These are phyloP conservation scores for Atherix ibis DNA, from an alignment of 2,888 invertebrate species.

Conservation along the genomic window DNA sequence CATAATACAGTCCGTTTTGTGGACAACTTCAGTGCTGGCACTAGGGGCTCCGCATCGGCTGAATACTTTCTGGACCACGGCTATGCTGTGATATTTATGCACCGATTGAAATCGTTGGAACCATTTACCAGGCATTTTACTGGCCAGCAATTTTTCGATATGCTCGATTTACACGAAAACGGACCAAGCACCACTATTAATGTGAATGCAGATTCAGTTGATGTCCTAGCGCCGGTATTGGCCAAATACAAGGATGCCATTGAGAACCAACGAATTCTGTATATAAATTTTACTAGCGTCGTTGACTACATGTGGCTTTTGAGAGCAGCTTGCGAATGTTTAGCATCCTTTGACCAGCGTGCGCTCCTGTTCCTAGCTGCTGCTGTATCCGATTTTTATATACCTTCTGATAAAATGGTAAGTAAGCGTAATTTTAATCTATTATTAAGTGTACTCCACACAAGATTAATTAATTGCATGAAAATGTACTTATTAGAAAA, in stretches of 20 bases:
- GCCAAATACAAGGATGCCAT: constrained; percentile 67
- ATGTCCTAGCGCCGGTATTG: constrained; percentile 54
- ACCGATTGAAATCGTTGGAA: constrained; percentile 75
- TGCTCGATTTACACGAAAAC: constrained; percentile 49
- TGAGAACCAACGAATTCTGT: constrained; percentile 53
- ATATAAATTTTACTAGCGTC: constrained; percentile 68
- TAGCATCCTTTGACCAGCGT: constrained; percentile 47
- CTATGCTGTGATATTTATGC: constrained; percentile 89
- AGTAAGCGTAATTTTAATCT: no score
- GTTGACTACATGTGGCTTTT: constrained; percentile 87
- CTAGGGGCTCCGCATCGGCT: constrained; percentile 83
- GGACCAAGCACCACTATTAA: constrained; percentile 48
- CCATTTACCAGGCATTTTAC: constrained; percentile 83
- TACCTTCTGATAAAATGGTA: constrained; percentile 85
- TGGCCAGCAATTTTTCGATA: constrained; percentile 61
- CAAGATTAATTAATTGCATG: no score
- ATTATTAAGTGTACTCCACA: no score
- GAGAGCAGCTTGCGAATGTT: constrained; percentile 61
- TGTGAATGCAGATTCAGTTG: constrained; percentile 56
- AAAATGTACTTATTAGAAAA: no score
- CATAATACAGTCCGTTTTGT: constrained; percentile 95
- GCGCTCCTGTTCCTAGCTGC: constrained; percentile 91
- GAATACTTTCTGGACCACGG: constrained; percentile 83
- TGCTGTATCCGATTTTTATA: constrained; percentile 97
- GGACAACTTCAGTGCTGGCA: constrained; percentile 97